Evolutionary conservation across 1,140 invertebrate species (phyloP), one percentile per base, ranked within the genome.

Genomic region (Linepithema humile): DNA sequence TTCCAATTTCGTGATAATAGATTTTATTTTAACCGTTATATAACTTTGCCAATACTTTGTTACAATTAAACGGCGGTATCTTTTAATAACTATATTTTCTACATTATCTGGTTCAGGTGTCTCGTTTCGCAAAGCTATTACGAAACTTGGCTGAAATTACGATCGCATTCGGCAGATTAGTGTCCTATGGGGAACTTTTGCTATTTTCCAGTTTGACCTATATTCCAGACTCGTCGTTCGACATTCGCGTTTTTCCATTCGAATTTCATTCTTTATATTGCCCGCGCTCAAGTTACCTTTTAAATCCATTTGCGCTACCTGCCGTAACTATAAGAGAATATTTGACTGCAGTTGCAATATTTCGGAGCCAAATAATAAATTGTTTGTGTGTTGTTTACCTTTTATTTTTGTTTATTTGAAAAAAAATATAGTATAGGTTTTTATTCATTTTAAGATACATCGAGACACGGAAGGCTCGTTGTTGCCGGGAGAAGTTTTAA

Each of bases 151-250:
- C 53, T 53, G 62, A 67, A 85, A 83, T 83, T 85, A 85, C 62
- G 82, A 29, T 60, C 67, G 35, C 69, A 60, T 65, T 73, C 43
- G 23, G 53, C 45, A 73, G 43, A 74, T 73, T 85, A 75, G 43
- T 20, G 50, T 45, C 26, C 64, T 80, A 70, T 70, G 35, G 64
- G 50, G 35, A 85, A 83, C 80, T 83, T 85, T 83, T 83, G 70
- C 82, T 75, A 83, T 83, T 85, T 82, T 75, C 70, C 35, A 60
- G 80, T 45, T 45, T 62, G 80, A 83, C 84, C 84, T 65, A 85
- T 23, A 83, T 85, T 75, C 84, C 43, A 65, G 57, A 35, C 29
- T 32, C 50, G n/a, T 40, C 6, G 48, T 50, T 38, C n/a, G 35
- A 74, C 62, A 23, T 67, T 60, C 45, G 40, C 29, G 59, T 83